These are phyloP conservation scores for Fistularia commersonii DNA, from an alignment of 2,797 vertebrate species.

Conservation along the genomic window DNA sequence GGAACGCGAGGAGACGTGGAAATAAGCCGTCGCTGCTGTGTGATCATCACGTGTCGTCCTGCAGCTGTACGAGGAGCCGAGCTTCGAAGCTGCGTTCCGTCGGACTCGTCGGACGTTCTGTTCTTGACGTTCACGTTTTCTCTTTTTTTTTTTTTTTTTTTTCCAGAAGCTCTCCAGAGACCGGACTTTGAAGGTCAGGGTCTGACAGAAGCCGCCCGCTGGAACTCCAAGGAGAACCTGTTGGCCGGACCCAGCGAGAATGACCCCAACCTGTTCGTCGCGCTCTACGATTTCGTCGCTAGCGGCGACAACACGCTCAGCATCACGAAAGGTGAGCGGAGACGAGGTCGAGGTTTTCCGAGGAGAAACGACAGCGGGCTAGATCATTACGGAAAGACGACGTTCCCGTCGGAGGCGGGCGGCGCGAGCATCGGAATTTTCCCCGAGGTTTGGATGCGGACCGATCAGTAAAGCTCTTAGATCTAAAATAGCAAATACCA, in stretches of 20 bases:
- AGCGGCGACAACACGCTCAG: conserved; percentile 98
- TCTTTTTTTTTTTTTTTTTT: conserved; percentile 25
- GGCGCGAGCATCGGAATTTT: no score
- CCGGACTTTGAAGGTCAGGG: conserved; percentile 93
- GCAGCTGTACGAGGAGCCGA: conserved; percentile 18
- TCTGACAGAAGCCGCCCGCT: conserved; percentile 92
- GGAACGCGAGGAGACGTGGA: conserved; percentile 18
- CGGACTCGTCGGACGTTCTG: no score
- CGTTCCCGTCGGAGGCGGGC: no score
- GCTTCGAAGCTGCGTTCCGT: conserved; percentile 3
- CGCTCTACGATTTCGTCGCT: conserved; percentile 96
- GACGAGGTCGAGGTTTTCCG: no score
- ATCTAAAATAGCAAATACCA: no score
- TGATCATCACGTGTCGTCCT: conserved; percentile 19
- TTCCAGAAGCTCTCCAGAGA: conserved; percentile 94
- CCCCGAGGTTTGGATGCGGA: no score
- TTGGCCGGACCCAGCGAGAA: conserved; percentile 95
- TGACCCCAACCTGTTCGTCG: conserved; percentile 97
- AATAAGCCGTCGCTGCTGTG: conserved; percentile 10
- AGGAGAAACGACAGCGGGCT: no score
- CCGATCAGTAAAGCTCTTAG: no score
- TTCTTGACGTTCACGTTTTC: not conserved
- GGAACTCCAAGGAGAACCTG: conserved; percentile 99
- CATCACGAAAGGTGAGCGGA: conserved; percentile 91
- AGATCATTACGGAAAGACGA: no score